Evolutionary conservation across 2,113 vertebrate species (phyloP), one percentile per base, ranked within the genome.

Genomic region (Macroglossus sobrinus): DNA sequence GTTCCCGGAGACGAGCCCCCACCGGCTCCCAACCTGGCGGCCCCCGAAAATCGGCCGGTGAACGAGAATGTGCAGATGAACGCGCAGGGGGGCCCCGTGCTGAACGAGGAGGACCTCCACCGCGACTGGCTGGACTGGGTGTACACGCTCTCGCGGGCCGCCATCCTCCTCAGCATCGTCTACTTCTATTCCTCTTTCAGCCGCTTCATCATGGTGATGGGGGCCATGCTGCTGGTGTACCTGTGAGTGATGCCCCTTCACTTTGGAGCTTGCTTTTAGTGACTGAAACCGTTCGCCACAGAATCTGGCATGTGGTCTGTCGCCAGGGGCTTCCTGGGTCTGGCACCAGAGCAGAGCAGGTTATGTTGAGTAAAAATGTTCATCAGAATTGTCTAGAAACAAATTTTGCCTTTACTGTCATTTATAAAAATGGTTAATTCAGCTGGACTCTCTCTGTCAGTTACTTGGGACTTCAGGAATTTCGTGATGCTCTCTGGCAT

Each of bases 161-260:
- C 99, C 1, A 99, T 99, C 80, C 99, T 99, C 57, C 99, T 99
- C 74, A 99, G 99, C 98, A 99, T 99, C 66, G 99, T 99, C 26
- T 99, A 99, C 98, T 99, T 99, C 98, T 99, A 99, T 97, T 99
- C 99, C 8, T 99, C 99, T 24, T 99, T 99, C 72, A 99, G 99
- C 95, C 99, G 99, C 33, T 99, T 99, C 89, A 93, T 99, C 97
- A 99, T 99, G 99, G 99, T 99, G 75, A 98, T 99, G 93, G 99
- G 99, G 50, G 99, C 99, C 98, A 99, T 99, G 99, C 98, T 99
- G 82, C 99, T 99, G 26, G 99, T 99, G 74, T 99, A 99, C 96
- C 69, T 99, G 99, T 99, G 98, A 99, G 99, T 99, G 98, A 91
- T 69, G 43, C 40, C 71, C n/a, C 50, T 64, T 87, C 22, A 21